A percentile compares a stretch with the other conserved stretches of the same genome.
Conservation (phyloP, 1,140 invertebrate genomes). For the Tetramorium alpestre region DNA sequence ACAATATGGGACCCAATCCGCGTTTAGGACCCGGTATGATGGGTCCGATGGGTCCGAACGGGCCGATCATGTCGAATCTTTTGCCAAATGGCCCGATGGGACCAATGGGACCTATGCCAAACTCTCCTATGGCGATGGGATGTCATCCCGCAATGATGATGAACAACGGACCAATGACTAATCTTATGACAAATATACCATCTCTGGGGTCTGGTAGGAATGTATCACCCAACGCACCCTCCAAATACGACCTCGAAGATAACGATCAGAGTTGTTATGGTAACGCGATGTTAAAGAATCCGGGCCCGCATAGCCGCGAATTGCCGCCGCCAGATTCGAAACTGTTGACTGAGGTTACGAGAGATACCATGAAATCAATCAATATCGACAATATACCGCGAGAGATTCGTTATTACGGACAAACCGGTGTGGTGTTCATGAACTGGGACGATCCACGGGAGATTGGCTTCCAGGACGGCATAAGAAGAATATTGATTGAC, state of each 20-base stretch:
- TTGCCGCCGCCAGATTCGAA: slow-evolving; percentile 87
- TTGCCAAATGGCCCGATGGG: slow-evolving; percentile 77
- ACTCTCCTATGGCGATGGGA: slow-evolving; percentile 70
- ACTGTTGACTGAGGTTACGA: slow-evolving; percentile 88
- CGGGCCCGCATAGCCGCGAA: slow-evolving; percentile 77
- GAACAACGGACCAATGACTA: slow-evolving; percentile 76
- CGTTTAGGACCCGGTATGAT: slow-evolving; percentile 80
- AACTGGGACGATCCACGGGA: slow-evolving; percentile 94
- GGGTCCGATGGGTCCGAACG: slow-evolving; percentile 81
- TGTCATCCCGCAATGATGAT: slow-evolving; percentile 72
- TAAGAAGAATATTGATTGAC: slow-evolving; percentile 89
- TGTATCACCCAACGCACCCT: slow-evolving; percentile 56
- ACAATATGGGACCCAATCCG: slow-evolving; percentile 76
- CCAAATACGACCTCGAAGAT: slow-evolving; percentile 72
- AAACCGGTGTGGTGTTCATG: slow-evolving; percentile 94
- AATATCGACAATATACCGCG: slow-evolving; percentile 93
- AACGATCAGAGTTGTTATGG: slow-evolving; percentile 69
- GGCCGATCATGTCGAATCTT: slow-evolving; percentile 78
- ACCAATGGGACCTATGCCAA: slow-evolving; percentile 71
- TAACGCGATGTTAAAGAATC: slow-evolving; percentile 42
- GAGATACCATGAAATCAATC: slow-evolving; percentile 91
- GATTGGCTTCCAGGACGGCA: slow-evolving; percentile 92
- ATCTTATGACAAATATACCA: slow-evolving; percentile 68
- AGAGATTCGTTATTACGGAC: slow-evolving; percentile 94
- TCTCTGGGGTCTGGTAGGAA: slow-evolving; percentile 61